These are phyloP conservation scores for Calyptomena viridis DNA, from an alignment of 2,113 vertebrate species.

Conservation along the genomic window DNA sequence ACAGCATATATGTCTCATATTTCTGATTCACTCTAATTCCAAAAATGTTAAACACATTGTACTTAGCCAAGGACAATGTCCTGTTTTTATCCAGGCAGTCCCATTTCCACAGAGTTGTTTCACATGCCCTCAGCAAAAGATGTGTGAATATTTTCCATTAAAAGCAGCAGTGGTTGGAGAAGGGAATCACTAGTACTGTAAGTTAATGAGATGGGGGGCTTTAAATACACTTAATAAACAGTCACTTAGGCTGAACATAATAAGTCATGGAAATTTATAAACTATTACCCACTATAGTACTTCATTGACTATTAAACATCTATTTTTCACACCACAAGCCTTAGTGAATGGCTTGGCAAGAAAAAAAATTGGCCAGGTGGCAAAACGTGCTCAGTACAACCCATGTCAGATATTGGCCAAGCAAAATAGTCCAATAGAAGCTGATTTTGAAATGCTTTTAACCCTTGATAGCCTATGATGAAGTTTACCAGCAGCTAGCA, in stretches of 20 bases:
- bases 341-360: constrained; percentile 73
- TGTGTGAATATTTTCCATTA: constrained; percentile 66
- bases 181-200: constrained; percentile 61
- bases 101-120: constrained; percentile 44
- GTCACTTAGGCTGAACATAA: constrained; percentile 65
- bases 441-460: constrained; percentile 52
- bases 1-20: background rate
- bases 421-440: constrained; percentile 65
- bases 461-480: background rate
- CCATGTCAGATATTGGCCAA: constrained; percentile 68
- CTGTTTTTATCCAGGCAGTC: constrained; percentile 39
- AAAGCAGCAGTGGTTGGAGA: constrained; percentile 55
- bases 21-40: background rate
- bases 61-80: constrained; percentile 35
- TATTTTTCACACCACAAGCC: constrained; percentile 74
- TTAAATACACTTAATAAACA: constrained; percentile 74
- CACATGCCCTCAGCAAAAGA: constrained; percentile 43
- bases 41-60: constrained; percentile 8
- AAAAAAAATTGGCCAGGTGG: constrained; percentile 71
- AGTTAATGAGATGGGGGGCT: constrained; percentile 67
- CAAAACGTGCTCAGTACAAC: constrained; percentile 63
- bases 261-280: constrained; percentile 78
- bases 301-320: constrained; percentile 75
- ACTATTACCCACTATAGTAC: constrained; percentile 70
- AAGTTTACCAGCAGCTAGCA: background rate